Percentiles rank a stretch among this genome's conserved stretches.
Evolutionary conservation across 1,140 invertebrate genomes (phyloP).

Genomic region (Rhizoglyphus robini): DNA sequence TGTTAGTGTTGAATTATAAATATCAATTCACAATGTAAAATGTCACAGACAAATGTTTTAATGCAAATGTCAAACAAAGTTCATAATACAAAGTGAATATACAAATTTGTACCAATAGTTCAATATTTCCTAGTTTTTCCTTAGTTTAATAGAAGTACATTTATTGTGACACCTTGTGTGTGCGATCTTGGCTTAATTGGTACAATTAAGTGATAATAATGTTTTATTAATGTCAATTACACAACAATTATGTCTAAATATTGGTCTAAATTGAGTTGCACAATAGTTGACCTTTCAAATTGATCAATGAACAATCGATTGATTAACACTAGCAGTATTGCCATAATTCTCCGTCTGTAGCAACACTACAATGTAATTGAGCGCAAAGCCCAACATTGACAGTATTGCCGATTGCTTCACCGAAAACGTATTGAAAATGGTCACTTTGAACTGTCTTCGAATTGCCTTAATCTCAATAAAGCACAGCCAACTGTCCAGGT

Average conservation of each 20-base stretch:
- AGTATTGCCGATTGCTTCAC: not conserved
- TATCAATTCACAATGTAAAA: not conserved
- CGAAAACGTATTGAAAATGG: not conserved
- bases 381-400: not conserved
- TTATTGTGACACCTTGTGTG: too few relatives aligned
- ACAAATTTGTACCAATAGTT: too few relatives aligned
- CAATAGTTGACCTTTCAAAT: too few relatives aligned
- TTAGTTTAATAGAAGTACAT: too few relatives aligned
- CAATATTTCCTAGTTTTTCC: too few relatives aligned
- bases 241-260: too few relatives aligned
- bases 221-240: too few relatives aligned
- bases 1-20: not conserved
- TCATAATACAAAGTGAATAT: not conserved
- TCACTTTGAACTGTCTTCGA: not conserved
- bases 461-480: not conserved
- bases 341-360: conserved; percentile 5
- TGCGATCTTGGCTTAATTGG: too few relatives aligned
- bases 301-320: not conserved
- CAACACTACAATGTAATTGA: not conserved
- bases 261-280: too few relatives aligned
- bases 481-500: not conserved
- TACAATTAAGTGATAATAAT: too few relatives aligned
- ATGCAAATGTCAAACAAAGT: not conserved
- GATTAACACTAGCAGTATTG: not conserved
- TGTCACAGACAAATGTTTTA: not conserved